Conservation (phyloP, 2,888 invertebrate species). For the Thecophora atra region DNA sequence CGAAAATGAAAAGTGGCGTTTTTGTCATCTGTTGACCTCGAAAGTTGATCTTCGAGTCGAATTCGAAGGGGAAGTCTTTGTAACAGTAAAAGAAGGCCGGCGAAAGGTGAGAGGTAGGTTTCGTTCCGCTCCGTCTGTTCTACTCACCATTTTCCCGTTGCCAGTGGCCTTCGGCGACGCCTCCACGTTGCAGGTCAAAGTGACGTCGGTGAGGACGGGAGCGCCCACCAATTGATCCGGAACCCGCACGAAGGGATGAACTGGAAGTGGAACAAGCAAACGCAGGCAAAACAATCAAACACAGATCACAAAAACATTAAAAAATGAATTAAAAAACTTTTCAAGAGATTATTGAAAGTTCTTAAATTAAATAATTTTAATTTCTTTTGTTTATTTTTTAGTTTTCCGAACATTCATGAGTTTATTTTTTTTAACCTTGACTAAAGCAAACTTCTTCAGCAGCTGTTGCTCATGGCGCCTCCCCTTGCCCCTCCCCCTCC, state of each 20-base stretch:
- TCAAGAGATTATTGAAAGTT: too few relatives aligned
- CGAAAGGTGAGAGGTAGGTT: background rate
- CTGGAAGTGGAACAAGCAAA: slow-evolving; percentile 67
- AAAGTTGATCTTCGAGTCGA: too few relatives aligned
- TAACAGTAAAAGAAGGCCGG: background rate
- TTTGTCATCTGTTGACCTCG: slow-evolving; percentile 23
- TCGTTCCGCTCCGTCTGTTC: background rate
- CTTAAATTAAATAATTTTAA: too few relatives aligned
- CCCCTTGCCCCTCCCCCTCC: background rate
- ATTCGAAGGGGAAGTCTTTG: background rate
- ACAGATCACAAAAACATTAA: slow-evolving; percentile 9
- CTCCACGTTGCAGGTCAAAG: slow-evolving; percentile 86
- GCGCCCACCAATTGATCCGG: slow-evolving; percentile 93
- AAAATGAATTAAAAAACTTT: background rate
- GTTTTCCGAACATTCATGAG: background rate
- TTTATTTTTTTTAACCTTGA: background rate
- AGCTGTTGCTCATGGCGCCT: slow-evolving; percentile 12
- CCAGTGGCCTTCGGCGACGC: slow-evolving; percentile 94
- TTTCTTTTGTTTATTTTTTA: too few relatives aligned
- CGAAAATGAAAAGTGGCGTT: slow-evolving; percentile 35
- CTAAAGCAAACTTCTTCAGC: background rate
- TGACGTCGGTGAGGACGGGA: slow-evolving; percentile 85
- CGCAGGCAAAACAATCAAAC: slow-evolving; percentile 12
- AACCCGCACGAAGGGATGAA: slow-evolving; percentile 92
- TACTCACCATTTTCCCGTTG: slow-evolving; percentile 85